phyloP scores from a whole-genome alignment of 2,113 vertebrate species.

The Odocoileus virginianus region DNA sequence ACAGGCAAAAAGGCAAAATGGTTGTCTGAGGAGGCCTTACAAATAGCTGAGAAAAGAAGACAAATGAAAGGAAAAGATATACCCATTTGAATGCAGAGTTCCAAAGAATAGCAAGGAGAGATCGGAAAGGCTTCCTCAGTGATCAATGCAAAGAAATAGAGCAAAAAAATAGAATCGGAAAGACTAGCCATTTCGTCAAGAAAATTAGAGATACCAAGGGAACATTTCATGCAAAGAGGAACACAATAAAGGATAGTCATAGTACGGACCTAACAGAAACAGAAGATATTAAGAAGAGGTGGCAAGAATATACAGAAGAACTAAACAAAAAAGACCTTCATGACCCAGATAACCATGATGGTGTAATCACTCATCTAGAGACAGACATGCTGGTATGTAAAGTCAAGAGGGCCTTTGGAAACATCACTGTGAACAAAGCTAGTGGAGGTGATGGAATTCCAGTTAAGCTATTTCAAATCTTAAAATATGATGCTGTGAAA shows the following conservation, averaged over 20 bases:
- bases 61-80: rapidly evolving
- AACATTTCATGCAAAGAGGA: neutral
- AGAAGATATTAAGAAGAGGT: neutral
- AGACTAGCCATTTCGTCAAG: neutral
- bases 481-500: neutral
- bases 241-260: neutral
- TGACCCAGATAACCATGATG: neutral
- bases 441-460: neutral
- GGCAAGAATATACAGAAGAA: neutral
- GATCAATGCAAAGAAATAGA: neutral
- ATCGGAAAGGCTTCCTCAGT: neutral
- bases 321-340: neutral
- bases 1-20: neutral
- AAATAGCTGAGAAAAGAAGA: neutral
- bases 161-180: neutral
- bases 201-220: neutral
- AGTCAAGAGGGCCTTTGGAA: neutral
- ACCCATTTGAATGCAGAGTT: neutral
- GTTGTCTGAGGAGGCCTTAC: neutral
- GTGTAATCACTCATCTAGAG: neutral
- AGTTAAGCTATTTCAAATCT: neutral
- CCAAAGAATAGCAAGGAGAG: neutral
- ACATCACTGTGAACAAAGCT: neutral
- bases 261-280: neutral
- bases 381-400: neutral